Evolutionary conservation across 2,888 invertebrate species (phyloP).

Genomic region (Heliconius erato): DNA sequence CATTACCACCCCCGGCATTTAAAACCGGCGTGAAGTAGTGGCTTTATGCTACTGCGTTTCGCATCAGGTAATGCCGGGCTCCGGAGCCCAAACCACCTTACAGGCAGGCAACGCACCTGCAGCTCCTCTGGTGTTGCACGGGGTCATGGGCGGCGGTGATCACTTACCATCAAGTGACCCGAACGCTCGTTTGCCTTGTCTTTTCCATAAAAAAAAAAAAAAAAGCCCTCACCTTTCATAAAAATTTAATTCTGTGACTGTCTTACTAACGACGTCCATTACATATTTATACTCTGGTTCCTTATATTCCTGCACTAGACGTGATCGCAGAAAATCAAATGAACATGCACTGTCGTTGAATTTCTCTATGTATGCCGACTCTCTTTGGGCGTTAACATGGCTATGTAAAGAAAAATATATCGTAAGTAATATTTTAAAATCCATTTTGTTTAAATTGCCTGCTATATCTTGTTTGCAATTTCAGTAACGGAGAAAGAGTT

Average conservation of each 20-base stretch:
- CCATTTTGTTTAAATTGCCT: background rate
- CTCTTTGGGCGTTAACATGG: background rate
- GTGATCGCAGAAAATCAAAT: background rate
- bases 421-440: background rate
- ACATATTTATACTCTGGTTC: background rate
- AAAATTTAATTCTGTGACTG: background rate
- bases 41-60: too few relatives aligned
- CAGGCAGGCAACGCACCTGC: too few relatives aligned
- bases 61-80: too few relatives aligned
- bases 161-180: too few relatives aligned
- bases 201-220: too few relatives aligned
- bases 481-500: background rate
- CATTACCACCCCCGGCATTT: too few relatives aligned
- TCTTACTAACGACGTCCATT: background rate
- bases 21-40: too few relatives aligned
- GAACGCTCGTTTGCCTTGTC: too few relatives aligned
- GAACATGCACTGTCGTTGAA: background rate
- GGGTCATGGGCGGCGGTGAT: too few relatives aligned
- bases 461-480: background rate
- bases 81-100: too few relatives aligned
- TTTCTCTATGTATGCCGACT: background rate
- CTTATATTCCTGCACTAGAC: background rate
- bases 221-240: background rate
- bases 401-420: background rate
- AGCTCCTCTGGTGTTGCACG: too few relatives aligned